Conservation (phyloP, 2,797 vertebrate species). For the Microctenopoma steveboyesi region DNA sequence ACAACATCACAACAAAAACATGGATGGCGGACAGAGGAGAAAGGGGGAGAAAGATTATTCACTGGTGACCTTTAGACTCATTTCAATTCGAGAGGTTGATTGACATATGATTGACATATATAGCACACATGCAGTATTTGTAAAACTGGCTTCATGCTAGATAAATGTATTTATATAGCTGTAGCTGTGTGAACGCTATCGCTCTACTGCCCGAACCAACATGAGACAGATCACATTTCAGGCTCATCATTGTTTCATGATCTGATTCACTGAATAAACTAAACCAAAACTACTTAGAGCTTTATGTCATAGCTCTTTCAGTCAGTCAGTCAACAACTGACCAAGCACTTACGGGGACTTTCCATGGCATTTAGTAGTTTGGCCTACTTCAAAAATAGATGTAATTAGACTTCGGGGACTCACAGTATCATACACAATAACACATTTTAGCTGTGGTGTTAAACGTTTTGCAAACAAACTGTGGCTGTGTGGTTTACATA, state of each 20-base stretch:
- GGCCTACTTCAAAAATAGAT: constrained; percentile 62
- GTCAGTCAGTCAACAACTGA: constrained; percentile 45
- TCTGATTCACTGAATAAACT: constrained; percentile 30
- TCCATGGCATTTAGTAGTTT: constrained; percentile 58
- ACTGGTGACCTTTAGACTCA: constrained; percentile 15
- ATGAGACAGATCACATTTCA: constrained; percentile 8
- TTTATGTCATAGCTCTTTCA: constrained; percentile 38
- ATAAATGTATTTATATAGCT: too few species aligned
- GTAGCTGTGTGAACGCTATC: neutral
- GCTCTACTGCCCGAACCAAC: neutral
- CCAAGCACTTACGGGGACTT: constrained; percentile 70
- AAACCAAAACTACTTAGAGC: constrained; percentile 15
- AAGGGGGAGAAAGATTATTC: constrained; percentile 12
- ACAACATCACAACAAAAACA: constrained; percentile 78
- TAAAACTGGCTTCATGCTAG: too few species aligned
- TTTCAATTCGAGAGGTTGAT: constrained; percentile 15
- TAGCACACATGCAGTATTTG: neutral
- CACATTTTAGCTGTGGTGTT: constrained; percentile 1
- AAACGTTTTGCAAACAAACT: constrained; percentile 3
- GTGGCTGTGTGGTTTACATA: neutral
- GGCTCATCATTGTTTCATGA: constrained; percentile 17
- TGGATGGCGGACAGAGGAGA: constrained; percentile 21
- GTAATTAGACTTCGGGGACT: constrained; percentile 37
- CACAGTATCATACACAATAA: constrained; percentile 17
- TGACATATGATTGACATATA: neutral